These are phyloP conservation scores for Chrysina gloriosa DNA, from an alignment of 2,888 invertebrate genomes.

Conservation along the genomic window DNA sequence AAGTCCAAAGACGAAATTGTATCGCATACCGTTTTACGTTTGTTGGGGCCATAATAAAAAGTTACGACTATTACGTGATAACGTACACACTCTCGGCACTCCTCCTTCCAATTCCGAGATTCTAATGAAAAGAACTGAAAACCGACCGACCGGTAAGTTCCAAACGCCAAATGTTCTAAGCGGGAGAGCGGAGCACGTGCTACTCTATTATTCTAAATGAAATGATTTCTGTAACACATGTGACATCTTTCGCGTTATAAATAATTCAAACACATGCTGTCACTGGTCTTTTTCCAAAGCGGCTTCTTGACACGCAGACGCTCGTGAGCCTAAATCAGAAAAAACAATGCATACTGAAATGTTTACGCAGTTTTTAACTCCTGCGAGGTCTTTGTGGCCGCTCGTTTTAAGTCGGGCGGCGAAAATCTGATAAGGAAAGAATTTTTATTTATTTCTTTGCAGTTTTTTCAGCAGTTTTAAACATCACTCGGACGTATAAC, in stretches of 20 bases:
- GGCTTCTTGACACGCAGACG: background rate
- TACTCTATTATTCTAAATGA: conserved; percentile 29
- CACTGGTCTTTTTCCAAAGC: conserved; percentile 6
- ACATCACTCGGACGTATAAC: conserved; percentile 1
- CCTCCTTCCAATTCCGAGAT: too few relatives aligned
- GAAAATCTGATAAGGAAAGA: conserved; percentile 20
- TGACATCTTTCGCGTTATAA: conserved; percentile 32
- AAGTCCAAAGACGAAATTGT: too few relatives aligned
- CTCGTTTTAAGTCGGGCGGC: background rate
- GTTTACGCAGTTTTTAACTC: conserved; percentile 20
- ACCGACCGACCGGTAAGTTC: conserved; percentile 23
- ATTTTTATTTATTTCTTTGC: background rate
- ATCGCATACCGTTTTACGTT: too few relatives aligned
- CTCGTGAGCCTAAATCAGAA: background rate
- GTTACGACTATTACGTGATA: too few relatives aligned
- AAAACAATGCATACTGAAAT: conserved; percentile 15
- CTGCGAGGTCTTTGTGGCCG: background rate
- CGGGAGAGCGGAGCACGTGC: conserved; percentile 31
- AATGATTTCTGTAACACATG: conserved; percentile 31
- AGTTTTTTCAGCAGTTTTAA: background rate
- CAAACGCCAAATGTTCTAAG: conserved; percentile 28
- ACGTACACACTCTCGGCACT: too few relatives aligned
- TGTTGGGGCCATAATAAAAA: too few relatives aligned
- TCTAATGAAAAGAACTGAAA: too few relatives aligned
- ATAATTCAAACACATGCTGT: conserved; percentile 30